Conservation (phyloP, 2,797 vertebrate species). For the Aeoliscus strigatus region DNA sequence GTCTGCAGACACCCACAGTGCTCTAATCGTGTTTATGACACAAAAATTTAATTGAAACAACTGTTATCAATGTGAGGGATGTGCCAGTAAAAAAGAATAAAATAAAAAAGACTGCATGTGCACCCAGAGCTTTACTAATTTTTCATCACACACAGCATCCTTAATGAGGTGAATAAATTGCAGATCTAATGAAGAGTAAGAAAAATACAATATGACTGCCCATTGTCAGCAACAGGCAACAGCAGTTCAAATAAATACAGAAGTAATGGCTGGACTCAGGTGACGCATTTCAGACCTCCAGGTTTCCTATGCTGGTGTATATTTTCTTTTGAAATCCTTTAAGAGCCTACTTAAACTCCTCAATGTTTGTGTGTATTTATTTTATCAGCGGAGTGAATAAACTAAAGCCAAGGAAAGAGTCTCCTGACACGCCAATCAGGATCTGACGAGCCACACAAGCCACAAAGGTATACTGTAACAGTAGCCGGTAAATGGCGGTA, state of each 20-base stretch:
- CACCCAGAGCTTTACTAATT: conserved; percentile 43
- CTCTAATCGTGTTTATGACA: conserved; percentile 34
- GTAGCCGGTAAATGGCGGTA: conserved; percentile 63
- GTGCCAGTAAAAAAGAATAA: conserved; percentile 22
- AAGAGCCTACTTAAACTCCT: conserved; percentile 37
- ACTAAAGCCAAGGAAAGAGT: conserved; percentile 21
- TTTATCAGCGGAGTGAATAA: conserved; percentile 29
- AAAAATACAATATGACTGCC: no score
- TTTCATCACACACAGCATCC: conserved; percentile 39
- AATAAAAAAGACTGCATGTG: conserved; percentile 26
- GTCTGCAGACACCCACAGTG: conserved; percentile 35
- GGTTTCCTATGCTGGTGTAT: conserved; percentile 18
- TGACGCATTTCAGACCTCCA: conserved; percentile 15
- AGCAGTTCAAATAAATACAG: neutral
- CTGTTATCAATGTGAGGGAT: conserved; percentile 37
- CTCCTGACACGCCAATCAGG: conserved; percentile 45
- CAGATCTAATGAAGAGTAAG: conserved; percentile 5
- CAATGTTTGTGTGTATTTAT: conserved; percentile 36
- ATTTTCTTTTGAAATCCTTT: conserved; percentile 40
- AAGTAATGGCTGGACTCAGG: conserved; percentile 20
- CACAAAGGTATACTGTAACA: conserved; percentile 60
- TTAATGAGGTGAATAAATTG: conserved; percentile 37
- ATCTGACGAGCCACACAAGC: conserved; percentile 34
- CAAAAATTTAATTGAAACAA: conserved; percentile 37
- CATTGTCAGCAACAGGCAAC: no score